Base-by-base conservation (phyloP, 2,113 vertebrate genomes). In the Mungos mungo region DNA sequence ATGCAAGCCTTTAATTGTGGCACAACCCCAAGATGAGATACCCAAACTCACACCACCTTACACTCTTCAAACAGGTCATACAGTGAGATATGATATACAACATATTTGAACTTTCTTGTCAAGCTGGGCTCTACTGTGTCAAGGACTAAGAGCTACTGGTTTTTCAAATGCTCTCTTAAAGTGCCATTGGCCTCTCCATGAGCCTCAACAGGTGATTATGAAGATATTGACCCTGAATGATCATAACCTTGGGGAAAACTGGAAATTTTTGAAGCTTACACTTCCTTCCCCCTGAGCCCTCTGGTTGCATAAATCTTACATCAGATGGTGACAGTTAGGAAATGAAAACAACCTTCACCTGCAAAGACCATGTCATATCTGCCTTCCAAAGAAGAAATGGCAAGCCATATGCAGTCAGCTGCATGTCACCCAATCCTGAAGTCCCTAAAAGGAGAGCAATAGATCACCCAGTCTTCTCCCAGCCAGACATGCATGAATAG, bases 181-280 rank as follows among this genome's bases (percentile, higher is more conserved):
- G n/a, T 45, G 31, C 14, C 2, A 29, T n/a, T n/a, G 2, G 27
- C 15, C 35, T 50, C 3, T 23, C 25, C 10, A 4, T 2, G 19
- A 79, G 52, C 66, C 54, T 81, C n/a, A 31, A 72, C 52, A 29
- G 45, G 38, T 33, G 29, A 69, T 88, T 72, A 57, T 27, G 47
- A 45, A 66, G 90, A 85, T 2, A 18, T 16, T 33, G 90, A 85
- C 1, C 12, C 15, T 29, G 10, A 29, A 57, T 12, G 57, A 60
- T 65, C 72, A 33, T 47, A 35, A 33, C 38, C 50, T 54, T n/a
- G 3, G 21, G 18, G 60, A 66, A 57, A 41, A 68, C 45, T 72
- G 65, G 47, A 93, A 65, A n/a, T 76, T 41, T 41, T 31, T 63
- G 29, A 52, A 29, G 14, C 16, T 86, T 21, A 50, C 52, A n/a